Evolutionary conservation across 2,113 vertebrate species (phyloP), one percentile per base, ranked within the genome.

Genomic region (Dicerorhinus sumatrensis): DNA sequence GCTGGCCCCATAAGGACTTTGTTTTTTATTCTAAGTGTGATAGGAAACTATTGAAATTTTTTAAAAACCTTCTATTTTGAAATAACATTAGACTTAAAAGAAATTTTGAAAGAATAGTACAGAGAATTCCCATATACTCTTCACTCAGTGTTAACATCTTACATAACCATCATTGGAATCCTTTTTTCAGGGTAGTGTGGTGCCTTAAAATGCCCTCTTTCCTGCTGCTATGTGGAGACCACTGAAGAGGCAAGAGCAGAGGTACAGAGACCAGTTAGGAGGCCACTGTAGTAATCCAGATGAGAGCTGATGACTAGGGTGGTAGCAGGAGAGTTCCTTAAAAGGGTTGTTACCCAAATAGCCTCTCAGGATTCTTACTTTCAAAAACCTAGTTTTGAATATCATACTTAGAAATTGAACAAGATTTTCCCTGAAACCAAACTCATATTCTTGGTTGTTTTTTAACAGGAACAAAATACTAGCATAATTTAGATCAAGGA

Each of bases 401-500:
- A 86, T 84, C 72, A 42, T 84, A 72, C 65, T 91, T 63, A 97
- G 85, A 91, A 90, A 79, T 17, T 39, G 10, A 36, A 51, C 17
- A 93, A 75, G 81, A 31, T 39, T 84, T 96, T 91, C 20, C 33
- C 39, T 93, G 82, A 91, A 90, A 54, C 51, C 77, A 91, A 58
- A 48, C 6, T 70, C 82, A 20, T 63, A 3, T 46, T 33, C 62
- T 51, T 51, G 5, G 4, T 81, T 92, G 1, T 60, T 72, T 79
- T 69, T 73, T 58, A 54, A 95, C 46, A 86, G 60, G 25, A 86
- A 81, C 63, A 96, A 65, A 87, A 73, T 79, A 48, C 11, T 89
- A 81, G 31, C 51, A 79, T 79, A 90, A 82, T 86, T 86, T 85
- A 81, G 29, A 72, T 85, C 16, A 81, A 82, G 93, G 95, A 92